phyloP scores from a whole-genome alignment of 1,140 invertebrate species.

The Lordiphosa stackelbergi region DNA sequence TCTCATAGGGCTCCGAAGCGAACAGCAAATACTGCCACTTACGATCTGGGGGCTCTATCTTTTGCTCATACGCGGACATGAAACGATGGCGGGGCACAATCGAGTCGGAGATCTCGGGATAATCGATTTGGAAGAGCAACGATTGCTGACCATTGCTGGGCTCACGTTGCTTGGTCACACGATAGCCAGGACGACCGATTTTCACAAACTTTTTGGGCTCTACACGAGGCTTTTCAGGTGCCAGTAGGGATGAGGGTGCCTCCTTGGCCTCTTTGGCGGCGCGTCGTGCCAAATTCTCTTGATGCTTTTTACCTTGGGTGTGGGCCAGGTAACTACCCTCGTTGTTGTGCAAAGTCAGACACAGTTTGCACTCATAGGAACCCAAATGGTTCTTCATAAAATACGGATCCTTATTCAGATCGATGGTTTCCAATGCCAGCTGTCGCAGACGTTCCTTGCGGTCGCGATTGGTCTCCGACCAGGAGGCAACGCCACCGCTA shows the following conservation, averaged over 20 bases:
- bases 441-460: constrained; percentile 96
- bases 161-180: constrained; percentile 99
- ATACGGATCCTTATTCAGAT: constrained; percentile 99
- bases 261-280: constrained; percentile 99
- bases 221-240: constrained; percentile 95
- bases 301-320: constrained; percentile 99
- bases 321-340: constrained; percentile 99
- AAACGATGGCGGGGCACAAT: constrained; percentile 97
- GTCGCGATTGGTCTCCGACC: constrained; percentile 98
- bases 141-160: constrained; percentile 97
- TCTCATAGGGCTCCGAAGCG: constrained; percentile 99
- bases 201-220: constrained; percentile 99
- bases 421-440: constrained; percentile 98
- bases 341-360: constrained; percentile 99
- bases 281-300: constrained; percentile 97
- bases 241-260: constrained; percentile 90
- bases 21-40: constrained; percentile 99
- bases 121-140: constrained; percentile 97
- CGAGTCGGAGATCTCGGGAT: constrained; percentile 97
- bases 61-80: constrained; percentile 99
- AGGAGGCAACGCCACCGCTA: constrained; percentile 98
- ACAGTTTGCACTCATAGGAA: constrained; percentile 99
- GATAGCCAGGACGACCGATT: constrained; percentile 98
- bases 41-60: constrained; percentile 98
- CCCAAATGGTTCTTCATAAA: constrained; percentile 99